phyloP scores from a whole-genome alignment of 2,113 vertebrate species.

The Ptychochromis oligacanthus region DNA sequence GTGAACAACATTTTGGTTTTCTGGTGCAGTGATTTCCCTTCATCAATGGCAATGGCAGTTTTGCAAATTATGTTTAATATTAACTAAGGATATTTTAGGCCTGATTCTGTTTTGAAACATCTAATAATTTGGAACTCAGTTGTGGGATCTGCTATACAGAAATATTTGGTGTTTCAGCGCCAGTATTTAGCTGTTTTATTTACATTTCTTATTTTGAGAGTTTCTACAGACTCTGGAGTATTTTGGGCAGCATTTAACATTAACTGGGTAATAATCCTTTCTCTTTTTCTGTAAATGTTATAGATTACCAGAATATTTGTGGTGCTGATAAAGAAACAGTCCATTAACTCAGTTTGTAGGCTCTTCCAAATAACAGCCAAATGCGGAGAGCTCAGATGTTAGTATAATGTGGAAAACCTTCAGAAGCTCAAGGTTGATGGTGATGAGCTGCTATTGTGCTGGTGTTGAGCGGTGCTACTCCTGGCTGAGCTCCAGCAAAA shows the following conservation, averaged over 20 bases:
- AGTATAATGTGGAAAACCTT: conserved; percentile 51
- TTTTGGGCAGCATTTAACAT: not conserved
- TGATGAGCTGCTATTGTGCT: conserved; percentile 46
- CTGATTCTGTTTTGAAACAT: not conserved
- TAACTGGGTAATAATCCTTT: conserved; percentile 35
- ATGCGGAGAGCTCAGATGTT: conserved; percentile 17
- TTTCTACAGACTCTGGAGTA: not conserved
- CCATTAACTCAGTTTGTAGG: conserved; percentile 39
- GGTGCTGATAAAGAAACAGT: conserved; percentile 36
- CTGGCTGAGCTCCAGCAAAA: conserved; percentile 54
- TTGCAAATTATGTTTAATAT: not conserved
- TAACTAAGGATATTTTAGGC: not conserved
- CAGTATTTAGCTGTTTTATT: not conserved
- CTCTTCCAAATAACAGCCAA: conserved; percentile 33
- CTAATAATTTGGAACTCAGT: not conserved
- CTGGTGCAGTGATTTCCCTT: not conserved
- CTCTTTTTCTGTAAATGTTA: conserved; percentile 35
- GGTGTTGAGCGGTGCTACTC: conserved; percentile 33
- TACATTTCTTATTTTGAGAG: not conserved
- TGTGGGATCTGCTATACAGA: not conserved
- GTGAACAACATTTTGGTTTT: not conserved
- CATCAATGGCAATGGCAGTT: not conserved
- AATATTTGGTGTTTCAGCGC: accelerated
- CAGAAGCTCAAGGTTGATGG: conserved; percentile 62
- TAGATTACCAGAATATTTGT: conserved; percentile 48